These are phyloP conservation scores for Phyllotreta cruciferae DNA, from an alignment of 2,888 invertebrate genomes.

Conservation along the genomic window DNA sequence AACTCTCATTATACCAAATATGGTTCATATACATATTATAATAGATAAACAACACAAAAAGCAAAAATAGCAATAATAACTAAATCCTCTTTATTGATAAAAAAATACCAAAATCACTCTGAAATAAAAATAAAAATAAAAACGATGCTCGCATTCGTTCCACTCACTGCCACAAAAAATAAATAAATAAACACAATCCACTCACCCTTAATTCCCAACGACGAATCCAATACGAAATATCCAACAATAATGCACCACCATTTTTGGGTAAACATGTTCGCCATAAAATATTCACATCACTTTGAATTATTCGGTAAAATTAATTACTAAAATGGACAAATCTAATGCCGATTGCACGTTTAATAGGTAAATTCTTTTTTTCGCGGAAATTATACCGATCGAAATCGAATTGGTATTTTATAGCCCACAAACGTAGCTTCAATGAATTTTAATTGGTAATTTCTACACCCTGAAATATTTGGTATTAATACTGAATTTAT, in stretches of 20 bases:
- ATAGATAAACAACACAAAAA: too few relatives aligned
- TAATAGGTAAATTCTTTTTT: conserved; percentile 9
- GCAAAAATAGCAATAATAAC: too few relatives aligned
- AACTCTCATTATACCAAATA: too few relatives aligned
- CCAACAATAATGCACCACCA: conserved; percentile 11
- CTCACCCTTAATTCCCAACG: conserved; percentile 19
- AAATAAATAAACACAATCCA: not conserved
- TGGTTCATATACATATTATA: too few relatives aligned
- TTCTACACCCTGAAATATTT: not conserved
- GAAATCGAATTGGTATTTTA: conserved; percentile 16
- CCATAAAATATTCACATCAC: conserved; percentile 15
- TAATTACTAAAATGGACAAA: conserved; percentile 7
- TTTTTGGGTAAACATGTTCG: conserved; percentile 14
- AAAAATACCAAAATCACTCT: too few relatives aligned
- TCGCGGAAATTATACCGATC: not conserved
- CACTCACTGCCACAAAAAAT: not conserved
- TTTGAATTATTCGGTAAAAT: conserved; percentile 15
- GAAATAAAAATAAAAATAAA: too few relatives aligned
- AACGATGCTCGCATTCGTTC: not conserved
- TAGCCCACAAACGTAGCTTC: not conserved
- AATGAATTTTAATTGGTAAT: not conserved
- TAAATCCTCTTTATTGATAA: too few relatives aligned
- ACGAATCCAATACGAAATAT: conserved; percentile 12
- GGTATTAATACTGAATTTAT: not conserved
- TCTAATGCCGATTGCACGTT: conserved; percentile 7